A percentile compares a stretch with the other conserved stretches of the same genome.
phyloP scores from a whole-genome alignment of 2,797 vertebrate species.

The Novumbra hubbsi region DNA sequence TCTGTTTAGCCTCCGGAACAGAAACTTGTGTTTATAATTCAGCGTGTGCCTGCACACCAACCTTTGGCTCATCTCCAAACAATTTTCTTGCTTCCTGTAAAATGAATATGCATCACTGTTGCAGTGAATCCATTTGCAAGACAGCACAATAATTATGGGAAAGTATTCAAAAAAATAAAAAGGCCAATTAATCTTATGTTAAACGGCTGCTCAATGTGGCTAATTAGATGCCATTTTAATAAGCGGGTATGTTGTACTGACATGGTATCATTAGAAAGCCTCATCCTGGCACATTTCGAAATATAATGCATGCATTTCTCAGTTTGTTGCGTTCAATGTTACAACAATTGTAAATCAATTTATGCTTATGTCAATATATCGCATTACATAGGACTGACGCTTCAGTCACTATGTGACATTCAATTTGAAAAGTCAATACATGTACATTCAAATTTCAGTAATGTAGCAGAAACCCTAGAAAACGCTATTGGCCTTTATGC shows the following conservation, averaged over 20 bases:
- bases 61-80: constrained; percentile 69
- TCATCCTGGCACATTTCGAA: too few species aligned
- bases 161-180: constrained; percentile 62
- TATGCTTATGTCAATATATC: too few species aligned
- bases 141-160: constrained; percentile 78
- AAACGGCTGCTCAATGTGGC: constrained; percentile 66
- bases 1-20: constrained; percentile 44
- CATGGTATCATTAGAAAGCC: too few species aligned
- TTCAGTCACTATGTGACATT: too few species aligned
- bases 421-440: too few species aligned
- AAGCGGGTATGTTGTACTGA: constrained; percentile 66
- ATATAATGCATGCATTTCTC: too few species aligned
- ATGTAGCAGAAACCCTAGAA: too few species aligned
- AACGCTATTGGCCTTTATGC: too few species aligned
- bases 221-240: constrained; percentile 78
- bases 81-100: constrained; percentile 70
- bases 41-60: constrained; percentile 49
- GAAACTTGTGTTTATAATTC: constrained; percentile 57
- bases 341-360: too few species aligned
- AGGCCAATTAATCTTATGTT: constrained; percentile 76
- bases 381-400: too few species aligned
- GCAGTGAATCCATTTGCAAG: constrained; percentile 70
- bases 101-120: constrained; percentile 73
- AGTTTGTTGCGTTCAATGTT: too few species aligned
- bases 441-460: too few species aligned